Percentiles rank a stretch among this genome's conserved stretches.
These are phyloP conservation scores for Geococcyx californianus DNA, from an alignment of 2,113 vertebrate genomes.

Conservation along the genomic window DNA sequence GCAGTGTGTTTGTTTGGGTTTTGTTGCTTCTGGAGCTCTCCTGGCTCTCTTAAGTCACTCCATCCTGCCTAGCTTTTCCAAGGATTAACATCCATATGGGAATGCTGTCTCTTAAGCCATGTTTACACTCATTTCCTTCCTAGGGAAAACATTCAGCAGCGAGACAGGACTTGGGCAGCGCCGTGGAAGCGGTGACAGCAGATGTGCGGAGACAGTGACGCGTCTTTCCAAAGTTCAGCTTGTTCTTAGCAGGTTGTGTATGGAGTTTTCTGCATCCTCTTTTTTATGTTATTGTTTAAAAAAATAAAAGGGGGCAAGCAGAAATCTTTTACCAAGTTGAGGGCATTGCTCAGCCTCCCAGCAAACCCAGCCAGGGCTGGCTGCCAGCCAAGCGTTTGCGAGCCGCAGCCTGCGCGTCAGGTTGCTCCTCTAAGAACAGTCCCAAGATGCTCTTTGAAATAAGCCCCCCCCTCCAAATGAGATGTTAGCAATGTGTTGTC, in stretches of 20 bases:
- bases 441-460: neutral
- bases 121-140: slow-evolving; percentile 35
- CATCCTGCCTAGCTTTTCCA: neutral
- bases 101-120: neutral
- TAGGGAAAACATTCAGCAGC: neutral
- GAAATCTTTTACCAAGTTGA: neutral
- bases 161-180: neutral
- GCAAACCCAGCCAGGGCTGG: neutral
- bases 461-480: accelerated
- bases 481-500: neutral
- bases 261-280: neutral
- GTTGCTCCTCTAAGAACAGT: neutral
- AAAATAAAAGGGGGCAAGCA: neutral
- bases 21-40: slow-evolving; percentile 28
- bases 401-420: neutral
- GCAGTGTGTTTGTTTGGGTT: neutral
- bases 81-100: neutral
- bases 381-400: neutral
- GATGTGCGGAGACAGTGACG: neutral
- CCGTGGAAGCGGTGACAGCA: accelerated
- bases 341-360: neutral
- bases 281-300: neutral
- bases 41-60: neutral
- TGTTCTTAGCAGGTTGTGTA: neutral
- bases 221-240: neutral